A percentile compares a stretch with the other conserved stretches of the same genome.
These are phyloP conservation scores for Cyaniris semiargus DNA, from an alignment of 2,888 invertebrate genomes.

Conservation along the genomic window DNA sequence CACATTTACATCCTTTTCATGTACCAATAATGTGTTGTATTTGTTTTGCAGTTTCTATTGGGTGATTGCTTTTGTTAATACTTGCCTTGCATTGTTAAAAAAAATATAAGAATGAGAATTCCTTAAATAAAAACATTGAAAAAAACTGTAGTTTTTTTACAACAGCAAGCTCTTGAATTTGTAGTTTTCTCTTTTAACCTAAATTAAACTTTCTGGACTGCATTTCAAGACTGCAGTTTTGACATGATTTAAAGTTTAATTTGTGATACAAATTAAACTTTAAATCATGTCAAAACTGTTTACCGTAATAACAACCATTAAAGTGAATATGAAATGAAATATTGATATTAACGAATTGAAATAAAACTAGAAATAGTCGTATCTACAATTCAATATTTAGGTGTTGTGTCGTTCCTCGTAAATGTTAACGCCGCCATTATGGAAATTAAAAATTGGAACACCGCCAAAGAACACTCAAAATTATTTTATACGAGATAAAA, in stretches of 20 bases:
- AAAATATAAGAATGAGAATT: too few relatives aligned
- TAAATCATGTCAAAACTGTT: too few relatives aligned
- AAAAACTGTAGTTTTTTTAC: too few relatives aligned
- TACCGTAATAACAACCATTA: background rate
- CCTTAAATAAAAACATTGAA: too few relatives aligned
- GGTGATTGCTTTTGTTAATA: background rate
- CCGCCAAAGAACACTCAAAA: constrained; percentile 23
- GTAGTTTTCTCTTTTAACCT: too few relatives aligned
- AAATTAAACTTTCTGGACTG: too few relatives aligned
- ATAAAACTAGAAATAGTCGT: background rate
- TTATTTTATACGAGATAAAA: constrained; percentile 20
- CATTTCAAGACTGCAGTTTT: too few relatives aligned
- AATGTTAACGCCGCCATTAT: constrained; percentile 20
- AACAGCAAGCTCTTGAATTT: too few relatives aligned
- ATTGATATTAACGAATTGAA: background rate
- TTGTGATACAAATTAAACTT: too few relatives aligned
- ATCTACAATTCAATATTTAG: constrained; percentile 10
- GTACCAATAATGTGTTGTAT: constrained; percentile 25
- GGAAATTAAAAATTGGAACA: constrained; percentile 26
- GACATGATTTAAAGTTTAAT: too few relatives aligned
- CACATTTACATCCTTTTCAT: constrained; percentile 32
- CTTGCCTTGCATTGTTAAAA: too few relatives aligned
- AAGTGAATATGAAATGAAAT: background rate
- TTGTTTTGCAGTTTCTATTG: background rate
- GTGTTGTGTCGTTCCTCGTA: constrained; percentile 13